Conservation (phyloP, 1,140 invertebrate species). For the Meloidogyne hapla region DNA sequence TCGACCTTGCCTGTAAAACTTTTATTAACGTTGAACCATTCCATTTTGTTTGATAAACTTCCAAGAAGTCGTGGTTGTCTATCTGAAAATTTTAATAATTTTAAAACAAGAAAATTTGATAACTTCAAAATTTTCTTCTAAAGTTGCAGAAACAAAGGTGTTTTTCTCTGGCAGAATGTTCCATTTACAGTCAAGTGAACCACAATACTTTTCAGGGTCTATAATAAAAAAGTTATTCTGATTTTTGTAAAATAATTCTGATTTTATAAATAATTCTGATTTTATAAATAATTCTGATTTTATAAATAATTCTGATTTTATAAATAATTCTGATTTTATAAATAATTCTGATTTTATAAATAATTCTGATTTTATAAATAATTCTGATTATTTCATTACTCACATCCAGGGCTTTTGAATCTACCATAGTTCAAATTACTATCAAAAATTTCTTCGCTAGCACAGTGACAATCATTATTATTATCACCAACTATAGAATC, state of each 20-base stretch:
- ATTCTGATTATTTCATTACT: background rate
- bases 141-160: conserved; percentile 10
- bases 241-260: background rate
- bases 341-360: too few relatives aligned
- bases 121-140: conserved; percentile 12
- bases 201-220: conserved; percentile 32
- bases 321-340: too few relatives aligned
- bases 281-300: too few relatives aligned
- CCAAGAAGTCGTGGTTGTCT: conserved; percentile 17
- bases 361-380: background rate
- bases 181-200: conserved; percentile 31
- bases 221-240: background rate
- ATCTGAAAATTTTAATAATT: conserved; percentile 23
- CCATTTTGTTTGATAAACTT: conserved; percentile 32
- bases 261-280: too few relatives aligned
- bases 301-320: too few relatives aligned
- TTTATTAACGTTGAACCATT: conserved; percentile 5
- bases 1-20: conserved; percentile 28
- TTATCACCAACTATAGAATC: too few relatives aligned
- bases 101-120: background rate
- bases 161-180: conserved; percentile 11
- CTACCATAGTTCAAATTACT: conserved; percentile 9
- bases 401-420: conserved; percentile 32
- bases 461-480: conserved; percentile 5
- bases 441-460: conserved; percentile 25